Evolutionary conservation across 2,888 invertebrate species (phyloP).

Genomic region (Lumbricus terrestris): DNA sequence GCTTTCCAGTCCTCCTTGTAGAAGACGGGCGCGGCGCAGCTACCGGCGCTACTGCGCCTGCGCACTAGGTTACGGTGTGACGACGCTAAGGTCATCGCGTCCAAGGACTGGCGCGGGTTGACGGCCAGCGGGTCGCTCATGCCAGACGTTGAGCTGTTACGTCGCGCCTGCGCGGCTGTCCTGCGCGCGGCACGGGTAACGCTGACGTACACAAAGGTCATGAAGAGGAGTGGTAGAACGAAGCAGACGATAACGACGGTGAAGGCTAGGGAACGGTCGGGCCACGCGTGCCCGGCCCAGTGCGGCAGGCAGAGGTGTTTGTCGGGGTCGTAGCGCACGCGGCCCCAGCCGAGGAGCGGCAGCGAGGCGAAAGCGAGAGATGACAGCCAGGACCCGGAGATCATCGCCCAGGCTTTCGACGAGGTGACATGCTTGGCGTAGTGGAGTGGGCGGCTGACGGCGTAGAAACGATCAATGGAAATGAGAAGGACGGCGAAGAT

Average conservation of each 20-base stretch:
- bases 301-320: constrained; percentile 51
- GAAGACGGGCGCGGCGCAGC: constrained; percentile 48
- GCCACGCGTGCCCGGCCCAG: constrained; percentile 44
- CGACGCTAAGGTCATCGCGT: not conserved
- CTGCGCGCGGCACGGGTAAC: constrained; percentile 72
- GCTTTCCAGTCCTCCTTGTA: constrained; percentile 86
- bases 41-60: constrained; percentile 14
- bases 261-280: constrained; percentile 55
- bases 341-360: constrained; percentile 54
- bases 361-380: constrained; percentile 59
- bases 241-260: constrained; percentile 61
- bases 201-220: constrained; percentile 71
- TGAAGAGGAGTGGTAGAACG: constrained; percentile 62
- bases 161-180: constrained; percentile 68
- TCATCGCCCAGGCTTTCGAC: constrained; percentile 58
- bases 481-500: constrained; percentile 68
- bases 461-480: constrained; percentile 69
- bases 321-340: constrained; percentile 46
- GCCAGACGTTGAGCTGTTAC: constrained; percentile 60
- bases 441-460: constrained; percentile 68
- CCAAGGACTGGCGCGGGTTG: not conserved
- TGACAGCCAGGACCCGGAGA: constrained; percentile 59
- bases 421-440: constrained; percentile 65
- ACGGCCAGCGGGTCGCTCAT: not conserved
- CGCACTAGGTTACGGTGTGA: not conserved